Evolutionary conservation across 2,888 invertebrate species (phyloP).

Genomic region (Melieria omissa): DNA sequence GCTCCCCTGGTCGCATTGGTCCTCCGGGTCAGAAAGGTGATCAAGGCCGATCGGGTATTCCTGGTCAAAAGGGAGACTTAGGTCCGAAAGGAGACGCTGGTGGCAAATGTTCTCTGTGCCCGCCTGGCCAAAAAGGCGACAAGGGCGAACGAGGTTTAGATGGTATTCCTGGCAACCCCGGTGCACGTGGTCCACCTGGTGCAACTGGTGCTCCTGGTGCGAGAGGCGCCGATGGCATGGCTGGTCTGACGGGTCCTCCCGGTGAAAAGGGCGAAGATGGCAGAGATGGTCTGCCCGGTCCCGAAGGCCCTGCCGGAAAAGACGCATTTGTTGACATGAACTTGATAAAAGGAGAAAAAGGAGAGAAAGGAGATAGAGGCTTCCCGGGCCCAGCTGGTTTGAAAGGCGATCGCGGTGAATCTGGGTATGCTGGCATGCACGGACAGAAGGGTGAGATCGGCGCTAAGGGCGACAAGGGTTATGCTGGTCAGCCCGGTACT

Average conservation of each 20-base stretch:
- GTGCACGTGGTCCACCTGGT: constrained; percentile 80
- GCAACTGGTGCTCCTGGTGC: constrained; percentile 76
- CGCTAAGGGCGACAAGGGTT: constrained; percentile 75
- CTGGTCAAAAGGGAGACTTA: constrained; percentile 72
- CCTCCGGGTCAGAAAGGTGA: constrained; percentile 75
- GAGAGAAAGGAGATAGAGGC: constrained; percentile 77
- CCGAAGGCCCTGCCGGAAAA: constrained; percentile 74
- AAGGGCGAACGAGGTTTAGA: constrained; percentile 82
- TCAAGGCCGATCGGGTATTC: constrained; percentile 75
- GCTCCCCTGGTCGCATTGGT: constrained; percentile 77
- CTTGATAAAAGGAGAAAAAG: constrained; percentile 71
- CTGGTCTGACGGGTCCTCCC: constrained; percentile 69
- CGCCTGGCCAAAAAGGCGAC: constrained; percentile 78
- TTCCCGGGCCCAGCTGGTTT: constrained; percentile 73
- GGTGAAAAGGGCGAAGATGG: constrained; percentile 68
- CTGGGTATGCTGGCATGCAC: constrained; percentile 76
- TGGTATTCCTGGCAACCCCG: constrained; percentile 76
- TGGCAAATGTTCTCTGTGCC: constrained; percentile 81
- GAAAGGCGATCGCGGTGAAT: constrained; percentile 75
- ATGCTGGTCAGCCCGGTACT: constrained; percentile 75
- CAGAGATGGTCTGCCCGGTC: constrained; percentile 72
- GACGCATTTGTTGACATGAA: constrained; percentile 71
- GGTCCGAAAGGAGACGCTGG: constrained; percentile 85
- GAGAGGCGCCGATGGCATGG: constrained; percentile 76
- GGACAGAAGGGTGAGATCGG: constrained; percentile 80